Evolutionary conservation across 2,113 vertebrate species (phyloP).

Genomic region (Myrmophylax atrothorax): DNA sequence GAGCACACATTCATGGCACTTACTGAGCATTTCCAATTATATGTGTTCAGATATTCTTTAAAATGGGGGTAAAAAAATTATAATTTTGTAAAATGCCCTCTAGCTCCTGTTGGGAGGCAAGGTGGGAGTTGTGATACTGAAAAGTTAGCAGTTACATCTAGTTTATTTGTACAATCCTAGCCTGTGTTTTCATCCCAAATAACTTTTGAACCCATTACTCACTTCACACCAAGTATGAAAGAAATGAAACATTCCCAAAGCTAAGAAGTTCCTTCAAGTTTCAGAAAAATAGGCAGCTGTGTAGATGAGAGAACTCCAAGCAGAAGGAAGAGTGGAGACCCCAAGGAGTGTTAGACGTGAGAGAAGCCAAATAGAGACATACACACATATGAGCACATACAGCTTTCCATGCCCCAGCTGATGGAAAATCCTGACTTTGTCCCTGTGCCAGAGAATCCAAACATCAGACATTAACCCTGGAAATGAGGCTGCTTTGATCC

Average conservation of each 20-base stretch:
- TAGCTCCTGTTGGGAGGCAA: neutral
- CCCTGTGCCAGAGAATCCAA: neutral
- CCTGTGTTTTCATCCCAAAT: neutral
- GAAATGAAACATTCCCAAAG: neutral
- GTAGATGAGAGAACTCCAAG: neutral
- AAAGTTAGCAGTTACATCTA: neutral
- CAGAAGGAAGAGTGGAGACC: neutral
- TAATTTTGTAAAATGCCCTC: neutral
- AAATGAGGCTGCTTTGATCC: conserved; percentile 47
- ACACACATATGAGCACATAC: rapidly evolving
- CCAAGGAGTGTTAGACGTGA: neutral
- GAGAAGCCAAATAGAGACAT: neutral
- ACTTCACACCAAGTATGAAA: neutral
- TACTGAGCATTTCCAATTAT: neutral
- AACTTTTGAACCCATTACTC: neutral
- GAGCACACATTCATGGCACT: neutral
- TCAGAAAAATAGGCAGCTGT: neutral
- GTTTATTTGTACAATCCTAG: neutral
- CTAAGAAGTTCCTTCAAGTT: neutral
- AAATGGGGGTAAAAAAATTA: neutral
- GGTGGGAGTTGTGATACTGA: neutral
- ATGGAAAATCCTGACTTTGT: conserved; percentile 26
- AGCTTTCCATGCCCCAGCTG: neutral
- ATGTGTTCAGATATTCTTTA: neutral
- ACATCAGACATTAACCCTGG: neutral